Base-by-base conservation (phyloP, 2,113 vertebrate species). In the Ornithorhynchus anatinus region DNA sequence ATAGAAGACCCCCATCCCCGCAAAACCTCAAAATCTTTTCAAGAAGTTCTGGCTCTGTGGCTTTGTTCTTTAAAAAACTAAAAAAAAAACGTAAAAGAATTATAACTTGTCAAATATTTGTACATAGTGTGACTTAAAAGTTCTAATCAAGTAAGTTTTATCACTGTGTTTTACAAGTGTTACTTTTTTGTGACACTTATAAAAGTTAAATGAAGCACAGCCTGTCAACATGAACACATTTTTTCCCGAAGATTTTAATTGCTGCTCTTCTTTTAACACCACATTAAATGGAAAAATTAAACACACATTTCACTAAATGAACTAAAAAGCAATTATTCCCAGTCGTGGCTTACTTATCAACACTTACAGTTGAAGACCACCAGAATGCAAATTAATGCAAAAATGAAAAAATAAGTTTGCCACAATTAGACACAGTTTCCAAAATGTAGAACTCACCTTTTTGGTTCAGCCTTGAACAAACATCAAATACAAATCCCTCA, bases 271-370 rank as follows among this genome's bases (percentile, higher is more conserved):
- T 54, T 52, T 67, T 81, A 77, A 54, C 36, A 75, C 56, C 53
- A 38, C 35, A 72, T 58, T 74, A 77, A 85, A 54, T 79, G 44
- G 51, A 59, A 53, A 77, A 69, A 59, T 36, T 73, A 72, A 80
- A 73, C 37, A 48, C n/a, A 57, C 23, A 69, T 38, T 70, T 70
- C 70, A 72, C 33, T 69, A 44, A 72, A 77, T 79, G 58, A 79
- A 62, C 36, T 65, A 9, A 40, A 75, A 6, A 89, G 51, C 81
- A 91, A 73, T 72, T 45, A 74, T 5, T 59, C 19, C 39, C 36
- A 60, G 79, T 71, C 47, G 42, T 48, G 22, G 25, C 33, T 52
- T 57, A 25, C 73, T 79, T 77, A 62, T 78, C 59, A 82, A 59
- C 31, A 61, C 10, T 31, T 31, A 72, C 69, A 58, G 72, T 72